Percentiles rank a stretch among this genome's conserved stretches.
Conservation (phyloP, 2,113 vertebrate genomes). For the Fulmarus glacialis region DNA sequence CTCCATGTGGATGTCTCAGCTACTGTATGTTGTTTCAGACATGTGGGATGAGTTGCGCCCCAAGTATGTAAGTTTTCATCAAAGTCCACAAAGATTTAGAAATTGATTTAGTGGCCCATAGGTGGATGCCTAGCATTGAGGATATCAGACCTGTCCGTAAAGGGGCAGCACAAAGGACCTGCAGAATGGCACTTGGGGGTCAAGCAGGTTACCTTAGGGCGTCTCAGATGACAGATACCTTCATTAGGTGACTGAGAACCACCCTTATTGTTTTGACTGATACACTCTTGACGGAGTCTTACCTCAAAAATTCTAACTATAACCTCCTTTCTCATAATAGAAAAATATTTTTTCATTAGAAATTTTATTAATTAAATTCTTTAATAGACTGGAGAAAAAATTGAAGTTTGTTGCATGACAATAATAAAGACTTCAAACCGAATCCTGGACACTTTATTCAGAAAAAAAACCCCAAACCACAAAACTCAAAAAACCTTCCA, state of each 20-base stretch:
- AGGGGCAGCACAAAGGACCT: background rate
- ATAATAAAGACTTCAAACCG: conserved; percentile 28
- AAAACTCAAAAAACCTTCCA: background rate
- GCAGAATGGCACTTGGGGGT: background rate
- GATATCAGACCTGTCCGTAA: background rate
- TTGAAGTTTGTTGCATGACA: background rate
- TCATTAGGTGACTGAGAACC: background rate
- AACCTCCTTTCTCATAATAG: background rate
- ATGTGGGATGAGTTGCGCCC: background rate
- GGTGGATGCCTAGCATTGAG: background rate
- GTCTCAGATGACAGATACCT: background rate
- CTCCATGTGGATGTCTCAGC: background rate
- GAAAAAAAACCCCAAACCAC: background rate
- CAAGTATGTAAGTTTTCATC: background rate
- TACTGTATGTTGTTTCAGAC: background rate
- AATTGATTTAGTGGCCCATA: background rate
- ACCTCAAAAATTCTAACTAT: conserved; percentile 28
- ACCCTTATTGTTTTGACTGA: background rate
- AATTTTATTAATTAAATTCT: background rate
- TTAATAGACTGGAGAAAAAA: background rate
- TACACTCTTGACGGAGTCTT: background rate
- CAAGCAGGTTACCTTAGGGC: background rate
- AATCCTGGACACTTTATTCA: conserved; percentile 50
- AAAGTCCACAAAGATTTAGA: background rate
- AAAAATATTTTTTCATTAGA: conserved; percentile 33